A percentile compares a stretch with the other conserved stretches of the same genome.
These are phyloP conservation scores for Andricus quercusramuli DNA, from an alignment of 2,888 invertebrate genomes.

Conservation along the genomic window DNA sequence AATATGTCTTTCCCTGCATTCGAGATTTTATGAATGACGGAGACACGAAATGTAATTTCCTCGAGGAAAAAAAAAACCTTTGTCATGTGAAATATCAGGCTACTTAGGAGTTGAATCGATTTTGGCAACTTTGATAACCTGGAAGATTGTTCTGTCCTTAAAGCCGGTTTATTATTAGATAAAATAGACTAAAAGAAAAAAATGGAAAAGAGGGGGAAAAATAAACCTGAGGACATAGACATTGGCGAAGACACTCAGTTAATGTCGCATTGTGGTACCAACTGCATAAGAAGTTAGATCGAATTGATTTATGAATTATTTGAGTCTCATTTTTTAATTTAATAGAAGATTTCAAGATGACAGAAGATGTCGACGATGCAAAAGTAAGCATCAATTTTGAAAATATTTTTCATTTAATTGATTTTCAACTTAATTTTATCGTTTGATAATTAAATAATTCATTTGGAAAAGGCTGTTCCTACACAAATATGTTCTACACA, in stretches of 20 bases:
- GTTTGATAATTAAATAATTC: too few relatives aligned
- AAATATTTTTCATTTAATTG: conserved; percentile 2
- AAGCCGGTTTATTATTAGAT: conserved; percentile 22
- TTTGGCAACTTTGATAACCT: conserved; percentile 1
- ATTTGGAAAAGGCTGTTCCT: too few relatives aligned
- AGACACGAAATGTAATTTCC: not conserved
- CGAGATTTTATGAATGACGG: not conserved
- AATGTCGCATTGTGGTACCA: conserved; percentile 68
- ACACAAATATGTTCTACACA: too few relatives aligned
- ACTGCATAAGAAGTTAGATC: conserved; percentile 62
- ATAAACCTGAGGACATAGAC: conserved; percentile 55
- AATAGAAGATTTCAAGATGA: conserved; percentile 59
- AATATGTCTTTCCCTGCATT: not conserved
- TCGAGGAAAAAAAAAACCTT: not conserved
- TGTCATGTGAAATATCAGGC: not conserved
- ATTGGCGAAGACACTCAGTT: conserved; percentile 67
- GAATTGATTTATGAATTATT: conserved; percentile 39
- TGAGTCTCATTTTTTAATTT: not conserved
- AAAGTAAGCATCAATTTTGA: conserved; percentile 67
- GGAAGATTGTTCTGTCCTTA: conserved; percentile 21
- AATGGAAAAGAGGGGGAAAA: conserved; percentile 57
- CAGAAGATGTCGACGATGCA: conserved; percentile 72
- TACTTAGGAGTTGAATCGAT: conserved; percentile 11
- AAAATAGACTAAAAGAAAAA: conserved; percentile 47
- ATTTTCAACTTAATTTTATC: not conserved